Conservation (phyloP, 2,888 invertebrate genomes). For the Pristionchus exspectatus region DNA sequence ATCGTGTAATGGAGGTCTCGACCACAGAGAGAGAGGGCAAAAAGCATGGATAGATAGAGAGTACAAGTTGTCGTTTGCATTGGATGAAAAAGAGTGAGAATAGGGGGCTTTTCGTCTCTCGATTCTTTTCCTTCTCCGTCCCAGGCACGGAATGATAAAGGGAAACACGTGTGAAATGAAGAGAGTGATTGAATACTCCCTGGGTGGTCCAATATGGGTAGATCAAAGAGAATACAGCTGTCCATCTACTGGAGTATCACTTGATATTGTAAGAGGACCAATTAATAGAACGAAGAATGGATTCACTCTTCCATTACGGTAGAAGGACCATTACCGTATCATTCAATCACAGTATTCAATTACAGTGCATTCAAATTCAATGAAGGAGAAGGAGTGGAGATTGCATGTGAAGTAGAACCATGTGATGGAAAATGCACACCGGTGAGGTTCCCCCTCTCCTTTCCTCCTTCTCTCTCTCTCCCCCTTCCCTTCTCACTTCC, state of each 20-base stretch:
- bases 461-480: background rate
- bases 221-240: background rate
- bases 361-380: slow-evolving; percentile 51
- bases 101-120: background rate
- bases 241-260: slow-evolving; percentile 15
- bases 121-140: background rate
- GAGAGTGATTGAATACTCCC: background rate
- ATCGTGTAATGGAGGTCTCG: slow-evolving; percentile 37
- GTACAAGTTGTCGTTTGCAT: slow-evolving; percentile 25
- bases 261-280: slow-evolving; percentile 50
- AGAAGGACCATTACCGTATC: background rate
- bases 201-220: background rate
- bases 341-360: background rate
- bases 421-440: slow-evolving; percentile 9
- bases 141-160: slow-evolving; percentile 4
- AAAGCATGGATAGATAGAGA: background rate
- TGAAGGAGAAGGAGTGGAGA: slow-evolving; percentile 46
- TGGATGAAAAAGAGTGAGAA: background rate
- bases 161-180: background rate
- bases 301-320: slow-evolving; percentile 48
- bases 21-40: background rate
- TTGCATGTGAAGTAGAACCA: slow-evolving; percentile 49
- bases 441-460: background rate
- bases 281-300: slow-evolving; percentile 37
- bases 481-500: background rate